A percentile compares a stretch with the other conserved stretches of the same genome.
Evolutionary conservation across 2,113 vertebrate species (phyloP).

Genomic region (Pseudopipra pipra): DNA sequence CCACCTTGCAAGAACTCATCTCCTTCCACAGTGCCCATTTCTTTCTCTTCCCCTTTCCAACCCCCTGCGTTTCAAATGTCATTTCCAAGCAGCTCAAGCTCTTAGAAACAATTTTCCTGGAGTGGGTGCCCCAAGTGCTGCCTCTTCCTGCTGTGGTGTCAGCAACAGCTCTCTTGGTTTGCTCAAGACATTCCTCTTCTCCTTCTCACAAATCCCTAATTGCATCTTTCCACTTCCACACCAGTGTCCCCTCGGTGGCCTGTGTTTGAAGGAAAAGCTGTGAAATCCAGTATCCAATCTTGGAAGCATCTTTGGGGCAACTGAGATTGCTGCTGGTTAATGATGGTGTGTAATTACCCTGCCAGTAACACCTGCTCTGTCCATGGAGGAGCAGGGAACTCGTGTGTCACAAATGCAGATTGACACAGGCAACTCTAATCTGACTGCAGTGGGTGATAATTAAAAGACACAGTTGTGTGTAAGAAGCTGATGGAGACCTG

Average conservation of each 20-base stretch:
- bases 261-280: neutral
- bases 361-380: neutral
- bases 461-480: neutral
- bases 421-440: neutral
- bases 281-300: accelerated
- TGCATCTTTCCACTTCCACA: neutral
- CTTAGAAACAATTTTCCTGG: neutral
- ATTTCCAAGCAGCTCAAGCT: neutral
- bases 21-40: neutral
- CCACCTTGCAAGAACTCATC: neutral
- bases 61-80: neutral
- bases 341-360: neutral
- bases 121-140: neutral
- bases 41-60: neutral
- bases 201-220: neutral
- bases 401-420: neutral
- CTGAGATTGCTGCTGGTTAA: neutral
- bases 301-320: neutral
- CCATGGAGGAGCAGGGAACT: neutral
- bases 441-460: neutral
- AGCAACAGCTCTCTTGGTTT: accelerated
- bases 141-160: accelerated
- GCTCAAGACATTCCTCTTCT: neutral
- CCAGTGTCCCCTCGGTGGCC: neutral
- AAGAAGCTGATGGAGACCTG: neutral